Conservation (phyloP, 2,888 invertebrate genomes). For the Pachymerium ferrugineum region DNA sequence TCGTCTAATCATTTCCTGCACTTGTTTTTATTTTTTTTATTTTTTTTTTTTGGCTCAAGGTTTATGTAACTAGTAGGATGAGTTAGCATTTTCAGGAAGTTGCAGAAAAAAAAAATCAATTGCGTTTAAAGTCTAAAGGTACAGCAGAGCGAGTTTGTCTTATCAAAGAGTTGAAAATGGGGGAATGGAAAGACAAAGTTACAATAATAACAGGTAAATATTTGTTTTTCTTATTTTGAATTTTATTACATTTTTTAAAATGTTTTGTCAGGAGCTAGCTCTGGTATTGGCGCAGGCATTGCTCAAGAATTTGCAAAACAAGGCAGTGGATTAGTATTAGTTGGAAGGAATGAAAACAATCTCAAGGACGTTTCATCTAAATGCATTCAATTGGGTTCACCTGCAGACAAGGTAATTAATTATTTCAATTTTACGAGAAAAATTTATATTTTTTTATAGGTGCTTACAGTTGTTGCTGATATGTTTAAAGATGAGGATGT, state of each 20-base stretch:
- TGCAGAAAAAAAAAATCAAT: no score
- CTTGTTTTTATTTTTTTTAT: no score
- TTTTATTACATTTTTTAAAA: neutral
- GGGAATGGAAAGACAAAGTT: neutral
- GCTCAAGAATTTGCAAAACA: conserved; percentile 68
- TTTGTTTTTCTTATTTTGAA: no score
- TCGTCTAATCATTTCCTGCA: no score
- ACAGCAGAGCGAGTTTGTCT: no score
- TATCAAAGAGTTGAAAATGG: neutral
- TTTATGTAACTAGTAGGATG: no score
- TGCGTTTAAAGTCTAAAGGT: no score
- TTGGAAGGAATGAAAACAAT: conserved; percentile 64
- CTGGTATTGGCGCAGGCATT: conserved; percentile 77
- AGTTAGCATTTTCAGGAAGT: no score
- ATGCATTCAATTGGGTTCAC: conserved; percentile 47
- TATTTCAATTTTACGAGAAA: neutral
- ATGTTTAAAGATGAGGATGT: neutral
- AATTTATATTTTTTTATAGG: neutral
- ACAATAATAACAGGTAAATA: neutral
- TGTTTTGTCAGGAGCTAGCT: conserved; percentile 62
- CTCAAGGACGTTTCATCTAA: conserved; percentile 58
- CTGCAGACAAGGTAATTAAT: neutral
- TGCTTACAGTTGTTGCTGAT: neutral
- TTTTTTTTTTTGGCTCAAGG: no score
- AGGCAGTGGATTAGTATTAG: conserved; percentile 67